Evolutionary conservation across 2,113 vertebrate species (phyloP).

Genomic region (Acrocephalus arundinaceus): DNA sequence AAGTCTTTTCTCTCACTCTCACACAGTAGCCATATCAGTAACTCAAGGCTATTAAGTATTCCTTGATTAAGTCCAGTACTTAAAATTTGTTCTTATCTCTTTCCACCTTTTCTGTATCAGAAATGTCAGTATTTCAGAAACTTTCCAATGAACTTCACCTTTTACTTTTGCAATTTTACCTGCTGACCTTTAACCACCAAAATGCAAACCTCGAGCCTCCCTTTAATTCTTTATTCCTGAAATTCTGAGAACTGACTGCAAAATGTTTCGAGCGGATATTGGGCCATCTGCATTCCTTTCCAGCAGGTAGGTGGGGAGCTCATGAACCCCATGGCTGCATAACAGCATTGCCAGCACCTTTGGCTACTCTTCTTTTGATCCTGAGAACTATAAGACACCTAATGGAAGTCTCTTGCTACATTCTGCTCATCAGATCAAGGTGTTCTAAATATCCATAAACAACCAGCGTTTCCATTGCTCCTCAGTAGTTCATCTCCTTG

Average conservation of each 20-base stretch:
- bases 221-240: not conserved
- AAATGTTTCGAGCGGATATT: not conserved
- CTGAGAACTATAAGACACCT: not conserved
- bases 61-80: not conserved
- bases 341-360: not conserved
- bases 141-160: not conserved
- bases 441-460: not conserved
- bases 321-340: not conserved
- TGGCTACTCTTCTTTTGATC: not conserved
- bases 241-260: not conserved
- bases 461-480: not conserved
- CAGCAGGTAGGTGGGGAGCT: not conserved
- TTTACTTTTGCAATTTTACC: not conserved
- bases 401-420: not conserved
- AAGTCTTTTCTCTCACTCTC: not conserved
- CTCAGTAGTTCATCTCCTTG: not conserved
- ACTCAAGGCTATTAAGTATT: not conserved
- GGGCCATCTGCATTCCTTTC: not conserved
- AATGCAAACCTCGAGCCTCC: accelerated
- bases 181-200: not conserved
- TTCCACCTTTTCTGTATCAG: not conserved
- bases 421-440: not conserved
- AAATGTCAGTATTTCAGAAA: not conserved
- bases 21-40: not conserved
- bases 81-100: not conserved